Evolutionary conservation across 1,140 invertebrate genomes (phyloP).

Genomic region (Pygmarrhopalites habei): DNA sequence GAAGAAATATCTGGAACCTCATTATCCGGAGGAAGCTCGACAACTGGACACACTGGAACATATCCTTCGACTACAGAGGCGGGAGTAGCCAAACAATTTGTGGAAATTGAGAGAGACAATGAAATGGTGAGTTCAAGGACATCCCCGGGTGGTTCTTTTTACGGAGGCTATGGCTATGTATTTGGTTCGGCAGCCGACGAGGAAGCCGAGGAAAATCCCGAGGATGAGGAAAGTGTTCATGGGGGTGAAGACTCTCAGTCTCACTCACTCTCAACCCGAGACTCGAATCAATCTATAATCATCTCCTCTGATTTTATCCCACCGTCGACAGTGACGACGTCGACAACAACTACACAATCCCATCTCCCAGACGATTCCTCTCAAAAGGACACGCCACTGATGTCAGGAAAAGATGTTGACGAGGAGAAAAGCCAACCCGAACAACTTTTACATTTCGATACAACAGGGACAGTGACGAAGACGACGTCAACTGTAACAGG

Average conservation of each 20-base stretch:
- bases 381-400: too few relatives aligned
- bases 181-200: constrained; percentile 19
- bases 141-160: not conserved
- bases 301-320: not conserved
- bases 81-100: not conserved
- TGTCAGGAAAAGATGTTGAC: too few relatives aligned
- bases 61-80: not conserved
- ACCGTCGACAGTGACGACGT: not conserved
- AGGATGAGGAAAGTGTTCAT: constrained; percentile 3
- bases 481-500: not conserved
- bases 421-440: too few relatives aligned
- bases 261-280: not conserved
- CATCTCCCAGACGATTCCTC: not conserved
- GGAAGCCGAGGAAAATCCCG: not conserved
- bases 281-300: not conserved
- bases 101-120: not conserved
- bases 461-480: too few relatives aligned
- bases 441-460: too few relatives aligned
- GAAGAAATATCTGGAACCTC: not conserved
- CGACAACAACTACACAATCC: not conserved
- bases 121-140: not conserved
- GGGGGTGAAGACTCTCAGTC: constrained; percentile 1
- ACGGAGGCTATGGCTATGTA: constrained; percentile 21
- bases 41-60: not conserved
- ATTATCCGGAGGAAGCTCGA: not conserved